These are phyloP conservation scores for Malacosoma neustria DNA, from an alignment of 2,888 invertebrate species.

Conservation along the genomic window DNA sequence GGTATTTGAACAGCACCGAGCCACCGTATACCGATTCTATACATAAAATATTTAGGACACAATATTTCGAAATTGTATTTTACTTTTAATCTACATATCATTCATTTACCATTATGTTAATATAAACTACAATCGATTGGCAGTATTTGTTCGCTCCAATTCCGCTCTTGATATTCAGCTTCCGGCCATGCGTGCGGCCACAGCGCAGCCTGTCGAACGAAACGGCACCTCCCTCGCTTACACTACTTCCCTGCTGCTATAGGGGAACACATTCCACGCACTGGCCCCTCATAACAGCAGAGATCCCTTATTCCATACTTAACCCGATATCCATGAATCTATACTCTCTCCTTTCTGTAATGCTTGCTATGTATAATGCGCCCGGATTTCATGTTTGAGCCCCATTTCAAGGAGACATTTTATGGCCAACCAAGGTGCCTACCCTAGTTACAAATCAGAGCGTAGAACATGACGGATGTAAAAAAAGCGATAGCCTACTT, in stretches of 20 bases:
- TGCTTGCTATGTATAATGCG: background rate
- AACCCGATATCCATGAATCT: constrained; percentile 8
- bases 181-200: constrained; percentile 28
- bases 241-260: constrained; percentile 1
- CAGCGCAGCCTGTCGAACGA: constrained; percentile 6
- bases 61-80: constrained; percentile 56
- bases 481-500: constrained; percentile 2
- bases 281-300: background rate
- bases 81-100: constrained; percentile 53
- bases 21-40: constrained; percentile 53
- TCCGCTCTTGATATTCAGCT: constrained; percentile 48
- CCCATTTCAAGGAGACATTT: background rate
- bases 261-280: background rate
- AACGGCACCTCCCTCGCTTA: constrained; percentile 3
- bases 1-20: constrained; percentile 28
- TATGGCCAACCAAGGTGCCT: too few relatives aligned
- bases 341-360: background rate
- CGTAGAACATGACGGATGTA: background rate
- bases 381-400: background rate
- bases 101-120: constrained; percentile 51
- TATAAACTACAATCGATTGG: constrained; percentile 71
- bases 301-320: constrained; percentile 16
- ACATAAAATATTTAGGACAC: constrained; percentile 66
- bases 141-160: constrained; percentile 60
- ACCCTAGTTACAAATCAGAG: background rate